These are phyloP conservation scores for Talpa occidentalis DNA, from an alignment of 2,113 vertebrate species.

Conservation along the genomic window DNA sequence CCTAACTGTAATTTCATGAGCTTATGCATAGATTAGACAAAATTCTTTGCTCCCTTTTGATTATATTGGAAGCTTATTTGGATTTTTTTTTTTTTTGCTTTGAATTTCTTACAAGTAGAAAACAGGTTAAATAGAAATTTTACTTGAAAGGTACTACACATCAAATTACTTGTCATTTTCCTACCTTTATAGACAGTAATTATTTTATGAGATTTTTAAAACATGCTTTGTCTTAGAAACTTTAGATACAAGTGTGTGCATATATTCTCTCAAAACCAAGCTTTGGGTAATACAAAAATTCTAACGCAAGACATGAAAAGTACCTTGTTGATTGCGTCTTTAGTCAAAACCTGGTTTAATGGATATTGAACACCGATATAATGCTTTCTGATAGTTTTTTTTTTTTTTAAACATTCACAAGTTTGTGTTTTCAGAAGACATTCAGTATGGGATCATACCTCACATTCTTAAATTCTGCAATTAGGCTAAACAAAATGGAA, in stretches of 20 bases:
- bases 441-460: background rate
- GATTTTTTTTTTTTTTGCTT: background rate
- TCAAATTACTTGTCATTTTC: background rate
- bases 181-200: background rate
- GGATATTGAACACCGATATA: background rate
- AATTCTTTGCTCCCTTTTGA: background rate
- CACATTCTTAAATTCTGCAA: background rate
- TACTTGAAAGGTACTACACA: background rate
- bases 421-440: slow-evolving; percentile 14
- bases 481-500: background rate
- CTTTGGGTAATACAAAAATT: background rate
- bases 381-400: background rate
- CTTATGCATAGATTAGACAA: background rate
- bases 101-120: background rate
- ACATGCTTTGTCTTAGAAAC: background rate
- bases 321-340: background rate
- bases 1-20: background rate
- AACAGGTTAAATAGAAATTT: background rate
- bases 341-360: background rate
- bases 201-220: background rate
- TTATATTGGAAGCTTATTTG: background rate
- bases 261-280: background rate
- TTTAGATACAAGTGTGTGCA: background rate
- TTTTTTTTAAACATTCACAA: background rate
- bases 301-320: background rate